phyloP scores from a whole-genome alignment of 2,113 vertebrate genomes.

The Tautogolabrus adspersus region DNA sequence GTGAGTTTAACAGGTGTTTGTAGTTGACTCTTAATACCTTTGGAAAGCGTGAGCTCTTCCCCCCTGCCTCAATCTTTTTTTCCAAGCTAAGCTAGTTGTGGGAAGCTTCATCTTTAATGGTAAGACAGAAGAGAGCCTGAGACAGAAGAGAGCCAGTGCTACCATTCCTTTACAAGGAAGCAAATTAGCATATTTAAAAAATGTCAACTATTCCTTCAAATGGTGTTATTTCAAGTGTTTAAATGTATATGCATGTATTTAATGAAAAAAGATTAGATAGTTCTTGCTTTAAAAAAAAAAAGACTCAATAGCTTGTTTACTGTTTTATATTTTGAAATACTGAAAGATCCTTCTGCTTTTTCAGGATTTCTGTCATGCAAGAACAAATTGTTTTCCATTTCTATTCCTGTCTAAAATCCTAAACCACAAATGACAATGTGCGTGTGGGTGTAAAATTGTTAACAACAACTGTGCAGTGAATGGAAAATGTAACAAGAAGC shows the following conservation, averaged over 20 bases:
- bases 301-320: neutral
- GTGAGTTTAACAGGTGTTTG: too few relatives aligned
- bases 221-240: neutral
- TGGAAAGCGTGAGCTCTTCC: too few relatives aligned
- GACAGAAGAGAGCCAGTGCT: too few relatives aligned
- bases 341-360: neutral
- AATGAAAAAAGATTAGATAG: neutral
- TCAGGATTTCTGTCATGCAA: slow-evolving; percentile 19
- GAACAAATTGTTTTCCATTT: slow-evolving; percentile 42
- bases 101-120: neutral
- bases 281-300: neutral
- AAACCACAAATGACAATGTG: slow-evolving; percentile 35
- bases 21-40: too few relatives aligned
- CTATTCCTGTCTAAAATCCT: slow-evolving; percentile 22
- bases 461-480: slow-evolving; percentile 35
- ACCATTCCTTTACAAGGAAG: neutral
- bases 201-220: neutral
- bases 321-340: neutral
- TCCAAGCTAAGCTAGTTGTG: slow-evolving; percentile 8
- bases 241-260: neutral
- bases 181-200: neutral
- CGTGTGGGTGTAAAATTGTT: slow-evolving; percentile 23
- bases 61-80: neutral
- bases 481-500: slow-evolving; percentile 39
- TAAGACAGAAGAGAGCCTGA: too few relatives aligned